A percentile compares a stretch with the other conserved stretches of the same genome.
Evolutionary conservation across 53 echinoderm and acorn worm species (phyloP).

Genomic region (Arbacia lixula): DNA sequence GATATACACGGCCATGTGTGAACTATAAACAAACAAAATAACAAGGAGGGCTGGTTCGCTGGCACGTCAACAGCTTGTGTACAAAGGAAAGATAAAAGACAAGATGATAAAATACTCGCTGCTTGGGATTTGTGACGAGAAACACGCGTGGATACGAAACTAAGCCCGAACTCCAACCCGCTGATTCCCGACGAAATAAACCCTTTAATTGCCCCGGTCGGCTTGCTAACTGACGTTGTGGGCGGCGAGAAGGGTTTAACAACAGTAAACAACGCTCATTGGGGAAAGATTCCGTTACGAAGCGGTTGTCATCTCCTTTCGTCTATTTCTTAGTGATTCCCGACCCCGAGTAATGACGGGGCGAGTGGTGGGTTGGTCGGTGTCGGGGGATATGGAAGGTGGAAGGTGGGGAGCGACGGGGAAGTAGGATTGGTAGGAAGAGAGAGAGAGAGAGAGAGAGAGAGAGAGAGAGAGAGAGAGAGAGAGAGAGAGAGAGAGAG

Average conservation of each 20-base stretch:
- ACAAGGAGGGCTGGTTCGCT: too few relatives aligned
- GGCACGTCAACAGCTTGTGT: too few relatives aligned
- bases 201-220: slow-evolving; percentile 35
- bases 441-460: background rate
- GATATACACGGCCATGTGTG: too few relatives aligned
- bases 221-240: slow-evolving; percentile 10
- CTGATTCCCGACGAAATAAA: slow-evolving; percentile 35
- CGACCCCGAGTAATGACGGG: too few relatives aligned
- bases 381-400: background rate
- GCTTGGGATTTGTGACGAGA: too few relatives aligned
- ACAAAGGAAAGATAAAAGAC: too few relatives aligned
- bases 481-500: background rate
- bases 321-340: too few relatives aligned
- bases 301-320: background rate
- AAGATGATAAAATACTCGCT: too few relatives aligned
- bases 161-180: too few relatives aligned
- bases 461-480: background rate
- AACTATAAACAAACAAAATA: too few relatives aligned
- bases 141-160: too few relatives aligned
- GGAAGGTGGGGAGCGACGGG: background rate
- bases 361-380: background rate
- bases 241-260: slow-evolving; percentile 5
- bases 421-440: background rate
- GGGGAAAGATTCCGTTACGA: background rate
- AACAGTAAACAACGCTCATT: background rate